phyloP scores from a whole-genome alignment of 1,140 invertebrate genomes.

The Bombus sibiricus region DNA sequence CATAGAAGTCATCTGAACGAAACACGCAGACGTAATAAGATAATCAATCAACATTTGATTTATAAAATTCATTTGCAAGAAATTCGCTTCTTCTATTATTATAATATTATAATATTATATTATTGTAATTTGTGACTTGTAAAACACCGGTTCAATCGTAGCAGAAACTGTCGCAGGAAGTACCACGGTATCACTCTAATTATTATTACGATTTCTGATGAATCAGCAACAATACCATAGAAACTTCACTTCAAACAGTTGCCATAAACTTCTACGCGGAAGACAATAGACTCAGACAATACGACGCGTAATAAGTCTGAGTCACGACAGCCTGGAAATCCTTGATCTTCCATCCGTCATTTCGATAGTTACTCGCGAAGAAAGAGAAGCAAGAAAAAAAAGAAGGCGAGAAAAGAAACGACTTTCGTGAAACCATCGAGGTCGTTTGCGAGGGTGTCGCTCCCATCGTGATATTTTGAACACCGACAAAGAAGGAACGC shows the following conservation, averaged over 20 bases:
- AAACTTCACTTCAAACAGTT: not conserved
- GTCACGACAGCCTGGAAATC: not conserved
- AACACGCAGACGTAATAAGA: no score
- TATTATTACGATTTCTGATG: not conserved
- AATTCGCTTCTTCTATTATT: no score
- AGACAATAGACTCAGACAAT: not conserved
- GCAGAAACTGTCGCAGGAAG: not conserved
- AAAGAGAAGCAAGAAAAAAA: no score
- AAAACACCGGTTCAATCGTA: no score
- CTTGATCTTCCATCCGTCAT: not conserved
- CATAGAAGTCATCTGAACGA: no score
- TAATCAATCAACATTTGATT: no score
- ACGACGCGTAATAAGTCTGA: not conserved
- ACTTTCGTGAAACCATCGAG: not conserved
- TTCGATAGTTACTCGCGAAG: not conserved
- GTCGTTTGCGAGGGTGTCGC: not conserved
- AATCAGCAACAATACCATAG: not conserved
- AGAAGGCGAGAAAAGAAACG: no score
- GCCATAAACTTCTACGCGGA: not conserved
- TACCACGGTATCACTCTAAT: not conserved
- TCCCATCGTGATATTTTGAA: not conserved
- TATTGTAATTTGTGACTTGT: no score
- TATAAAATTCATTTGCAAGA: no score
- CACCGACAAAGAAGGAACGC: slow-evolving; percentile 19
- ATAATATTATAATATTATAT: no score